These are phyloP conservation scores for Tiaroga cobitis DNA, from an alignment of 2,797 vertebrate species.

Conservation along the genomic window DNA sequence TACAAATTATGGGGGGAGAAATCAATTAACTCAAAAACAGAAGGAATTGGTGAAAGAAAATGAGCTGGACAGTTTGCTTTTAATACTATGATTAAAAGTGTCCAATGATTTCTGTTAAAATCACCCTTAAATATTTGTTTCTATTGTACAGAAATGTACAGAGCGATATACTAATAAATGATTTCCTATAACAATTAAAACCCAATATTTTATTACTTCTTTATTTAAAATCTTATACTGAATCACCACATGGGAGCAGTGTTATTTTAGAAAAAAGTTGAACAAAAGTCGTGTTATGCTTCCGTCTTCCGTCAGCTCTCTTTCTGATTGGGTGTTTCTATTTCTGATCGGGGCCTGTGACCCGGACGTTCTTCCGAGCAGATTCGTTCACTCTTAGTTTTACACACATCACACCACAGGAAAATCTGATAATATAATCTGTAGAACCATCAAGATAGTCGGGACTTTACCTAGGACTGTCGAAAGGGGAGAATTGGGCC, in stretches of 20 bases:
- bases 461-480: not conserved
- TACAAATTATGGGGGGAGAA: no score
- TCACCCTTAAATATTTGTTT: not conserved
- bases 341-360: no score
- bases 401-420: no score
- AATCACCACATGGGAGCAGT: no score
- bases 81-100: not conserved
- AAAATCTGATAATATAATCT: no score
- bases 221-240: not conserved
- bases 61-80: not conserved
- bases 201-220: not conserved
- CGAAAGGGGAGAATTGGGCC: not conserved
- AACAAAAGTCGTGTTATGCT: no score
- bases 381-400: no score
- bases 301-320: no score
- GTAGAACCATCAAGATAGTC: not conserved
- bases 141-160: not conserved
- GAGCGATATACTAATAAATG: not conserved
- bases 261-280: not conserved
- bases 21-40: not conserved
- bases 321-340: no score
- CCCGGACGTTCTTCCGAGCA: no score
- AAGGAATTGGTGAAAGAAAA: not conserved
- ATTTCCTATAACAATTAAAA: not conserved
- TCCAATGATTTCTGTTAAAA: not conserved